Base-by-base conservation (phyloP, 1,140 invertebrate species). In the Drosophila prosaltans region DNA sequence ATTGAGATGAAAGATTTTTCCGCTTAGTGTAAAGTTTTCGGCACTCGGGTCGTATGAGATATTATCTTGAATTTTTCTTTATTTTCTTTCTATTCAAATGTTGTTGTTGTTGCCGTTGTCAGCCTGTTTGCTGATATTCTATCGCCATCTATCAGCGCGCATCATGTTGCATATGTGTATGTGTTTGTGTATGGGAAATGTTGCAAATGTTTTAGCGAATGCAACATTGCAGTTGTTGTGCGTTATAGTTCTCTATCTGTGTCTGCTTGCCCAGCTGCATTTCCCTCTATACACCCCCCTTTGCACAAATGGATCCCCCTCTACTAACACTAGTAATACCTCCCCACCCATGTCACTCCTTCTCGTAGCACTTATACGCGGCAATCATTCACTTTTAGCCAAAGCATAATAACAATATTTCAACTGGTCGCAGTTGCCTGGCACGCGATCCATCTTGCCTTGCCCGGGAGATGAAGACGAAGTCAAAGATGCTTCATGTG, bases 341-440 rank as follows among this genome's bases (percentile, higher is more conserved):
- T 36, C 32, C 21, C 45, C 16, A 26, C 16, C 43, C 30, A 7
- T 32, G 6, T 26, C 39, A 16, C 26, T n/a, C 32, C 26, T 6
- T n/a, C 59, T 60, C 43, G 28, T 43, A 39, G 32, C 51, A 55
- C 63, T 65, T 65, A 36, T 51, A 65, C 74, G 74, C 63, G 82
- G 83, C 83, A 83, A 88, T 86, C 83, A 89, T 88, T 88, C 83
- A 88, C 83, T 88, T 88, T 88, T 89, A 89, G 80, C 84, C 80
- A 80, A 80, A 83, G 80, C 80, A 89, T 88, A 88, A 88, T 88
- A 88, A 88, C 86, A 88, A 88, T 88, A 88, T 88, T 88, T 88
- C 84, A 88, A 81, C 83, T 89, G 83, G 83, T 88, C 84, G 80
- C 80, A 79, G 82, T 88, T 75, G 77, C 80, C 74, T 78, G 84